A percentile compares a stretch with the other conserved stretches of the same genome.
Evolutionary conservation across 2,113 vertebrate genomes (phyloP).

Genomic region (Pygoscelis antarcticus): DNA sequence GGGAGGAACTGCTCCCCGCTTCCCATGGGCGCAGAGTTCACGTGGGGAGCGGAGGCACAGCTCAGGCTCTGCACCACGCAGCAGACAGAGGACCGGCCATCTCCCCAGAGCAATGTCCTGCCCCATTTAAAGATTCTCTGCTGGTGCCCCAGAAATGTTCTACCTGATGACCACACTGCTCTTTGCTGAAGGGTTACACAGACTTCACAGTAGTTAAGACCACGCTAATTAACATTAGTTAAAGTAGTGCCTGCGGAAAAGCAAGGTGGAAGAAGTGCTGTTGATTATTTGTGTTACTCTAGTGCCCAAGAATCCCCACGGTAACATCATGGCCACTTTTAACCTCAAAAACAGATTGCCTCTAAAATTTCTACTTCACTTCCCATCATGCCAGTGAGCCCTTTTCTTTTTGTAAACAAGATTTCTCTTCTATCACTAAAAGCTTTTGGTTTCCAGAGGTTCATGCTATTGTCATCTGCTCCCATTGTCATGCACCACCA

Average conservation of each 20-base stretch:
- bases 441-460: background rate
- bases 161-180: background rate
- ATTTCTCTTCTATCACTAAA: background rate
- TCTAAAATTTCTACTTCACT: background rate
- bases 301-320: background rate
- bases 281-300: background rate
- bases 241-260: background rate
- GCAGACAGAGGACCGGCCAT: rapidly evolving
- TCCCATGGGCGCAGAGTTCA: background rate
- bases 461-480: background rate
- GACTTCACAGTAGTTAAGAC: background rate
- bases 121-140: background rate
- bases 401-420: background rate
- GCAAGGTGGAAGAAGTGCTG: background rate
- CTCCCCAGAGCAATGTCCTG: background rate
- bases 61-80: background rate
- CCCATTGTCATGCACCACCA: background rate
- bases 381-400: background rate
- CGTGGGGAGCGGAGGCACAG: background rate
- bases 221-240: background rate
- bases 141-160: background rate
- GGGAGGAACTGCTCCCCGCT: background rate
- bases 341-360: background rate
- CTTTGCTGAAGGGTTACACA: background rate
- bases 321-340: background rate